Evolutionary conservation across 2,797 vertebrate genomes (phyloP), one percentile per base, ranked within the genome.

Genomic region (Chrosomus eos): DNA sequence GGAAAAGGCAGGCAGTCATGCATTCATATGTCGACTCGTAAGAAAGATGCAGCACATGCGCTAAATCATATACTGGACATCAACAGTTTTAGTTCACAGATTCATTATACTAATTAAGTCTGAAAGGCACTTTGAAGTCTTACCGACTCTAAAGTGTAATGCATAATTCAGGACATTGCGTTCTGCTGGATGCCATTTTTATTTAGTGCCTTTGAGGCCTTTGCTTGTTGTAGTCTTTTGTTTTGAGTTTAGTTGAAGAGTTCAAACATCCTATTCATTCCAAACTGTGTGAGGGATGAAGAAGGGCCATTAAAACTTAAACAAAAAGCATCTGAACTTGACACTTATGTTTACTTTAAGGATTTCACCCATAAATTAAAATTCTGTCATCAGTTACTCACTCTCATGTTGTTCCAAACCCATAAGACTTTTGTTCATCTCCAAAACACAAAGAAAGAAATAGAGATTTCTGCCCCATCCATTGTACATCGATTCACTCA

Each of bases 101-200:
- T 51, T 72, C n/a, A 58, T 71, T 82, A 72, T 6, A 33, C 67
- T 71, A 33, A 62, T 85, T 80, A 60, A 68, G 84, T 73, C 73
- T 88, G 62, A 81, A 87, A 55, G 71, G 62, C 82, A 73, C 77
- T 88, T 78, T 72, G 53, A 72, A 82, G 68, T 82, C 33, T 1
- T 36, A 58, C 23, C 4, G 16, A 40, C 9, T 38, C 43, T 58
- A 40, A 82, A 80, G 64, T 80, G 31, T 26, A 80, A 70, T 51
- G 48, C 79, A 80, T 80, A 70, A 68, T 80, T 70, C 45, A 80
- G 79, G 28, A 70, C 68, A 55, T 26, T 80, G 48, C 23, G 11
- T 70, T 80, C 62, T 80, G 33, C 64, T 67, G 21, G 43, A 67
- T 68, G 60, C 26, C 26, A 48, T 48, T 80, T 76, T 67, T 80